Evolutionary conservation across 1,140 invertebrate genomes (phyloP), one percentile per base, ranked within the genome.

Genomic region (Zaprionus gabonicus): DNA sequence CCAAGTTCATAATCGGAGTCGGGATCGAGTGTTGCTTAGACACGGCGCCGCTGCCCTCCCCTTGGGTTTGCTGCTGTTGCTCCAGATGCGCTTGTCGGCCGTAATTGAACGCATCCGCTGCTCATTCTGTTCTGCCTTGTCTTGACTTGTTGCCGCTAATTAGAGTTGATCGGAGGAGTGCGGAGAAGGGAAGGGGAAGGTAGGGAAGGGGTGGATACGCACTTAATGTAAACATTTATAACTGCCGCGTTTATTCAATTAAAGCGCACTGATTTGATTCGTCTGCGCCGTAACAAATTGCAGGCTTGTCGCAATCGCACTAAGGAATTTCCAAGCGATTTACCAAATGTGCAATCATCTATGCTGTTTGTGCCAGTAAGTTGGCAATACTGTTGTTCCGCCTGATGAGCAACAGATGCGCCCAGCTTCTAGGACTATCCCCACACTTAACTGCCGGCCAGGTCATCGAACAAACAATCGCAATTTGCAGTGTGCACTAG

Each of bases 161-260:
- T 87, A 87, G 66, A 87, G 70, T 71, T 80, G 80, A 82, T 74
- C 79, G 51, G n/a, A 46, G 49, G 56, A 62, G 78, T 31, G 23
- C 31, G 17, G 25, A 10, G 28, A 31, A 3, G 9, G 5, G 27
- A 27, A 20, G 5, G 9, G 5, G 27, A 27, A 20, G 60, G 27
- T 27, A 10, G 9, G 9, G 41, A 71, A 57, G 57, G 25, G 36
- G 60, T 28, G 55, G 27, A 72, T 56, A 59, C 64, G 59, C 64
- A 79, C 51, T 74, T 78, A 78, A 83, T 87, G 77, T 80, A 87
- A 87, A 87, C 83, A 88, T 72, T 71, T 83, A 75, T 87, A 87
- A 88, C 67, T 73, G 80, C 80, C 55, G 84, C 76, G 84, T 87
- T 87, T 87, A 87, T 87, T 87, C 84, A 87, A 87, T 87, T 87